These are phyloP conservation scores for Zelostemma sp. DNA, from an alignment of 1,140 invertebrate genomes.

Conservation along the genomic window DNA sequence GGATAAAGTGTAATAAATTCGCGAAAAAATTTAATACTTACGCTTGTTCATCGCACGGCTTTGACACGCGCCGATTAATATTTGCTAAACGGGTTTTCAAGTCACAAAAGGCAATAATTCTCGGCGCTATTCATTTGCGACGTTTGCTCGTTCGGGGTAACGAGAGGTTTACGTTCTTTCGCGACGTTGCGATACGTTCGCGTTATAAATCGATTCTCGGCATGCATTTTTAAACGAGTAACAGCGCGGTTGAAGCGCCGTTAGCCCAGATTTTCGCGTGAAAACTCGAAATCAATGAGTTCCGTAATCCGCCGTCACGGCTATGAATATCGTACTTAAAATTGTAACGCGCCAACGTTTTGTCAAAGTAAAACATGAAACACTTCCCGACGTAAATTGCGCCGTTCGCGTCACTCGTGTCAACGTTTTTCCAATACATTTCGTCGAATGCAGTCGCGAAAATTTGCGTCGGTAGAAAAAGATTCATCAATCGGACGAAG, in stretches of 20 bases:
- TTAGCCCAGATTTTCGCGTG: too few species aligned
- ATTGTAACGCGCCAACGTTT: too few species aligned
- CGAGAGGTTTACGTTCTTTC: conserved; percentile 2
- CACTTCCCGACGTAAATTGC: too few species aligned
- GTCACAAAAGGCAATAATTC: conserved; percentile 11
- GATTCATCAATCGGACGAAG: too few species aligned
- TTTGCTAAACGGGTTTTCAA: background rate
- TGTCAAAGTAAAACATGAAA: too few species aligned
- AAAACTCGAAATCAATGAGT: background rate
- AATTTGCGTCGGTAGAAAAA: too few species aligned
- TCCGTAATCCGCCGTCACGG: too few species aligned
- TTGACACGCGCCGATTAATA: conserved; percentile 9
- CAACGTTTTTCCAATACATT: too few species aligned
- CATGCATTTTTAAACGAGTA: background rate
- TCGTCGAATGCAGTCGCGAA: too few species aligned
- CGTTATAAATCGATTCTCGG: conserved; percentile 7
- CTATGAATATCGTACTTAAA: too few species aligned
- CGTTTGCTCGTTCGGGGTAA: conserved; percentile 7
- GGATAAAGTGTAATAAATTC: background rate
- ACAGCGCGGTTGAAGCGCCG: conserved; percentile 1
- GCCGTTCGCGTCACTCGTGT: too few species aligned
- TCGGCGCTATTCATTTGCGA: conserved; percentile 6
- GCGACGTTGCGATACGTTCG: background rate
- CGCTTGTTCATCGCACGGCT: background rate
- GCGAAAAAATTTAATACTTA: background rate